These are phyloP conservation scores for Auanema sp. DNA, from an alignment of 2,888 invertebrate genomes.

Conservation along the genomic window DNA sequence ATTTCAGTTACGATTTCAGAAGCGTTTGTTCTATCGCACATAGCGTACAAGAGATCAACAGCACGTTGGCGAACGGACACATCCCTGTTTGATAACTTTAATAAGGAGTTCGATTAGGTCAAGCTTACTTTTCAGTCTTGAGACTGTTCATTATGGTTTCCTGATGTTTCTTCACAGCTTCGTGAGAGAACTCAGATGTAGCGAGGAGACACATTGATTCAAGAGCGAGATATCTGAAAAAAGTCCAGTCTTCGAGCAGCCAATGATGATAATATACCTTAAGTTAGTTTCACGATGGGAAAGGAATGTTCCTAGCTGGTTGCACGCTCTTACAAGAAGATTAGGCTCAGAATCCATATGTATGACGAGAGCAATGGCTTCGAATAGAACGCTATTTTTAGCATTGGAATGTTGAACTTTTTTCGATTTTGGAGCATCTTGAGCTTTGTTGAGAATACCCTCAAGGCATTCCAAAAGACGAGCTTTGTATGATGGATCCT, in stretches of 20 bases:
- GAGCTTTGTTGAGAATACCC: conserved; percentile 72
- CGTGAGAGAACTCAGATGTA: conserved; percentile 98
- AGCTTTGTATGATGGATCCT: conserved; percentile 93
- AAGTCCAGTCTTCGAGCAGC: not conserved
- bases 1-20: conserved; percentile 99
- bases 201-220: conserved; percentile 99
- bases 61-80: conserved; percentile 85
- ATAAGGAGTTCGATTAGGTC: not conserved
- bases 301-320: conserved; percentile 96
- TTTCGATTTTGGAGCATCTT: conserved; percentile 98
- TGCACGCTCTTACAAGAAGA: conserved; percentile 92
- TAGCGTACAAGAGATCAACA: conserved; percentile 95
- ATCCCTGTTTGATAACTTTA: conserved; percentile 23
- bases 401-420: conserved; percentile 99
- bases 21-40: conserved; percentile 99
- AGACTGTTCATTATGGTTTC: conserved; percentile 97
- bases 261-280: conserved; percentile 68
- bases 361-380: conserved; percentile 98
- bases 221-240: conserved; percentile 80
- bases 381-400: conserved; percentile 98
- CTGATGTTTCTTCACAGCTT: conserved; percentile 99
- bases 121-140: conserved; percentile 70
- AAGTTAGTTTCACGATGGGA: conserved; percentile 91
- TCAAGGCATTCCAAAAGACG: conserved; percentile 92
- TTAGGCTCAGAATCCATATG: conserved; percentile 80